A percentile compares a stretch with the other conserved stretches of the same genome.
These are phyloP conservation scores for Labrus mixtus DNA, from an alignment of 2,113 vertebrate species.

Conservation along the genomic window DNA sequence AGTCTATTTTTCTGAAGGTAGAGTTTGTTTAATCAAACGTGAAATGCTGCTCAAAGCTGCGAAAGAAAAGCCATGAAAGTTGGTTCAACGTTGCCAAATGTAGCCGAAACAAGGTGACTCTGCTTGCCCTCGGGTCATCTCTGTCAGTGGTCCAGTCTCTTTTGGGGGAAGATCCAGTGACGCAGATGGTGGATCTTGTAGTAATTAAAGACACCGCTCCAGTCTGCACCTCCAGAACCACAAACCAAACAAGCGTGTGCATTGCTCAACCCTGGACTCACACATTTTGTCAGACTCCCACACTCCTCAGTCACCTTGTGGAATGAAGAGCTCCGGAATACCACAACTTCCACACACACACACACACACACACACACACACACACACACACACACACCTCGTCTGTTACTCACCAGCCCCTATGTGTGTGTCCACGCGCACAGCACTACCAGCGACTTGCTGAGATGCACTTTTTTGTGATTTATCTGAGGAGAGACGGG, in stretches of 20 bases:
- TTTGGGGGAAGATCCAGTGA: constrained; percentile 74
- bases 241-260: constrained; percentile 47
- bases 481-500: constrained; percentile 14
- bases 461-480: constrained; percentile 58
- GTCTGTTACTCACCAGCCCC: constrained; percentile 58
- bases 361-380: constrained; percentile 8
- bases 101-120: constrained; percentile 10
- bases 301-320: constrained; percentile 53
- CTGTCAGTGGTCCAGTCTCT: constrained; percentile 30
- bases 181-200: constrained; percentile 41
- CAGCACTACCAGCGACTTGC: constrained; percentile 45
- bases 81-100: constrained; percentile 59
- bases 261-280: constrained; percentile 55
- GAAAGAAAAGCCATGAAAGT: constrained; percentile 29
- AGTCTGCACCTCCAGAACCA: constrained; percentile 50
- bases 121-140: not conserved
- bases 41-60: constrained; percentile 57
- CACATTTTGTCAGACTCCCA: constrained; percentile 40
- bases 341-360: constrained; percentile 34
- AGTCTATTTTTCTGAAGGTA: constrained; percentile 50
- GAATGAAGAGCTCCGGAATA: constrained; percentile 48
- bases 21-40: constrained; percentile 44
- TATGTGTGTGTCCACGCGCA: constrained; percentile 5
- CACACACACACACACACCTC: not conserved
- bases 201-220: constrained; percentile 61